A percentile compares a stretch with the other conserved stretches of the same genome.
These are phyloP conservation scores for Drosophila heteroneura DNA, from an alignment of 2,888 invertebrate species.

Conservation along the genomic window DNA sequence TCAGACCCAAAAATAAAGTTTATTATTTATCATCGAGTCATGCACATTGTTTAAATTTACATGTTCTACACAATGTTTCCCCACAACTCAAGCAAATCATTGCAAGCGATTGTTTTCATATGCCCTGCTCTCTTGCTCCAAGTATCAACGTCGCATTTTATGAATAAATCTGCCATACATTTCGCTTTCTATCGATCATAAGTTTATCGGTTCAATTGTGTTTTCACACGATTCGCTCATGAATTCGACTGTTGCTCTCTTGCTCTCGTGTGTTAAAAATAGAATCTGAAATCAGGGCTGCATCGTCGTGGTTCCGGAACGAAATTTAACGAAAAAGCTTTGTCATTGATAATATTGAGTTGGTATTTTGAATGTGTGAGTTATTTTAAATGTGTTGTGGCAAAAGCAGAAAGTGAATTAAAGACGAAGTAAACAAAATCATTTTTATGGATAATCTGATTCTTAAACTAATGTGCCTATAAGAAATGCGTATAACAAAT, in stretches of 20 bases:
- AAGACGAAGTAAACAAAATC: neutral
- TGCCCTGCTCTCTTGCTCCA: slow-evolving; percentile 10
- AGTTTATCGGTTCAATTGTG: slow-evolving; percentile 62
- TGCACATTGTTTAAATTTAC: slow-evolving; percentile 63
- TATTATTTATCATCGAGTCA: slow-evolving; percentile 65
- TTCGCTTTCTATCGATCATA: slow-evolving; percentile 68
- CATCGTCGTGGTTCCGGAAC: slow-evolving; percentile 11
- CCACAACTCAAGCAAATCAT: slow-evolving; percentile 24
- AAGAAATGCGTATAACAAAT: neutral
- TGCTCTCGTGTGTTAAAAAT: slow-evolving; percentile 22
- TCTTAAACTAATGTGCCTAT: neutral
- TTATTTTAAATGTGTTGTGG: neutral
- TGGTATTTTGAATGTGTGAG: neutral
- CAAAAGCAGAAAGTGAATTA: neutral
- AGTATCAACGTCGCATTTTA: slow-evolving; percentile 41
- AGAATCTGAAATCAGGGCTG: slow-evolving; percentile 55
- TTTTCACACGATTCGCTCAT: slow-evolving; percentile 31
- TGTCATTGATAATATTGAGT: neutral
- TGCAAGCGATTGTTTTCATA: slow-evolving; percentile 39
- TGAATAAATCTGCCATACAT: slow-evolving; percentile 67
- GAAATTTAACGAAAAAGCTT: slow-evolving; percentile 2
- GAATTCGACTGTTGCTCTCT: slow-evolving; percentile 7
- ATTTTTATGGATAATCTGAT: neutral
- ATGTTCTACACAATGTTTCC: slow-evolving; percentile 52
- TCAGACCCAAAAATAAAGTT: slow-evolving; percentile 44